These are phyloP conservation scores for Tragelaphus buxtoni DNA, from an alignment of 2,113 vertebrate species.

Conservation along the genomic window DNA sequence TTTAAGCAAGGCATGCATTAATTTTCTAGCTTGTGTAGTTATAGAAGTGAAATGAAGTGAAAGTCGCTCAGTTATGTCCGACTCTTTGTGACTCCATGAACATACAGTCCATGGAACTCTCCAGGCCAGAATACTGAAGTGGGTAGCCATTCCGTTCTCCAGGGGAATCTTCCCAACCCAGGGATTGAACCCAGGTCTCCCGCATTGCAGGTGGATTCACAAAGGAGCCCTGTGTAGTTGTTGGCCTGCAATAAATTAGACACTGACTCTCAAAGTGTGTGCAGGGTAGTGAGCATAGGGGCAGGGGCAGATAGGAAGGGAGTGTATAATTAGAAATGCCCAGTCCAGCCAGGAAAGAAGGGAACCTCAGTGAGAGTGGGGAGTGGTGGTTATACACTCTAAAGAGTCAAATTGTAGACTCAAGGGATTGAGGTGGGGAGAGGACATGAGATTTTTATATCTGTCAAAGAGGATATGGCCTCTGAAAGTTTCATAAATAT, in stretches of 20 bases:
- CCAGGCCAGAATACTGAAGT: neutral
- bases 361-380: neutral
- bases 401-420: neutral
- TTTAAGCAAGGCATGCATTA: neutral
- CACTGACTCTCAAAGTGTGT: neutral
- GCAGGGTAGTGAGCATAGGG: neutral
- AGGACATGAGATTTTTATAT: neutral
- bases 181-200: neutral
- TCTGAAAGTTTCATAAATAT: neutral
- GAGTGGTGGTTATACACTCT: neutral
- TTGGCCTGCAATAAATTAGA: neutral
- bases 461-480: neutral
- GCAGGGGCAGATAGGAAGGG: neutral
- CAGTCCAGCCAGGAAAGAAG: neutral
- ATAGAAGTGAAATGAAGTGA: neutral
- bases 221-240: neutral
- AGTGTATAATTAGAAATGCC: neutral
- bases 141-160: neutral
- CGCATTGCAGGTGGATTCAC: neutral
- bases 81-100: neutral
- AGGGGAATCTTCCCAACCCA: neutral
- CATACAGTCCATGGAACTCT: neutral
- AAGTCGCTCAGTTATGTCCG: neutral
- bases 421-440: neutral
- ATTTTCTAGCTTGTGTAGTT: neutral